phyloP scores from a whole-genome alignment of 2,113 vertebrate species.

The Rhinichthys klamathensis region DNA sequence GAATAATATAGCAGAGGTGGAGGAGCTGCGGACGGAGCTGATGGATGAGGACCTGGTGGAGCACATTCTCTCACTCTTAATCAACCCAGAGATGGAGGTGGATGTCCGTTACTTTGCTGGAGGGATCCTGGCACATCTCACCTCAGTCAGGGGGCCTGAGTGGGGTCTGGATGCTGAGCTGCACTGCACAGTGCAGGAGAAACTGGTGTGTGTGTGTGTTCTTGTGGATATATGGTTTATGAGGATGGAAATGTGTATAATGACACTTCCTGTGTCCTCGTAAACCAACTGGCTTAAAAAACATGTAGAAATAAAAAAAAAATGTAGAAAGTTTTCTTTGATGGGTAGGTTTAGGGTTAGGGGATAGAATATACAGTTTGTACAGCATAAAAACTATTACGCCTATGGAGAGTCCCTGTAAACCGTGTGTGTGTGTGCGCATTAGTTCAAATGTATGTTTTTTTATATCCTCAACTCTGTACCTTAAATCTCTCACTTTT shows the following conservation, averaged over 20 bases:
- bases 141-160: conserved; percentile 84
- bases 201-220: conserved; percentile 78
- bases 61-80: conserved; percentile 85
- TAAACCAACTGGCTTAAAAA: too few relatives aligned
- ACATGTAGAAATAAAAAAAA: too few relatives aligned
- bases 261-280: not conserved
- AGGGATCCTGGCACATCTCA: conserved; percentile 89
- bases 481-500: conserved; percentile 48
- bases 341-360: too few relatives aligned
- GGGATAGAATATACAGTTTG: too few relatives aligned
- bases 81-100: conserved; percentile 82
- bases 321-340: too few relatives aligned
- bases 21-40: conserved; percentile 84
- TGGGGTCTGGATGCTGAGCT: conserved; percentile 85
- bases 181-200: conserved; percentile 78
- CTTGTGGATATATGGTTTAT: not conserved
- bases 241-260: too few relatives aligned
- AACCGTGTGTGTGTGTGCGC: conserved; percentile 11
- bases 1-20: conserved; percentile 95
- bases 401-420: too few relatives aligned
- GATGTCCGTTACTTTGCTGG: conserved; percentile 91
- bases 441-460: not conserved
- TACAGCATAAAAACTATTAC: too few relatives aligned
- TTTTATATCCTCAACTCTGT: not conserved
- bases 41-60: conserved; percentile 92